Conservation (phyloP, 2,797 vertebrate genomes). For the Protosalanx chinensis region DNA sequence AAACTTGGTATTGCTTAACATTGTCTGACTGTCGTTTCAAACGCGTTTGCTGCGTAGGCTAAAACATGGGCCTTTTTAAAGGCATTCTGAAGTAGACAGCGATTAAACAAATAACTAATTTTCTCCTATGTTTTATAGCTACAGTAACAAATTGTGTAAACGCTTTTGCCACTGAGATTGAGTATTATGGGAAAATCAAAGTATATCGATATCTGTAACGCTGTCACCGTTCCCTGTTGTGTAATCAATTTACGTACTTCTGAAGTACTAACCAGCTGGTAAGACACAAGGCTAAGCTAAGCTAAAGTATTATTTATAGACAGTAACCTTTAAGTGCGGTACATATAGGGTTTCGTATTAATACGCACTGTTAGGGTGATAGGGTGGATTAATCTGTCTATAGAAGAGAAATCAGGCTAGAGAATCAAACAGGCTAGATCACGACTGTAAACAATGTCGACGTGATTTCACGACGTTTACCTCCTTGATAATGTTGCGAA, state of each 20-base stretch:
- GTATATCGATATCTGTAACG: not conserved
- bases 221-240: not conserved
- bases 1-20: not conserved
- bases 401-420: too few relatives aligned
- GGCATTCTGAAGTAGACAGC: not conserved
- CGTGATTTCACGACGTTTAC: constrained; percentile 53
- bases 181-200: not conserved
- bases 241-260: too few relatives aligned
- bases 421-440: not conserved
- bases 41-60: not conserved
- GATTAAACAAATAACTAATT: not conserved
- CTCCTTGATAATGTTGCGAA: constrained; percentile 74
- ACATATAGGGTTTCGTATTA: not conserved
- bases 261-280: constrained; percentile 1
- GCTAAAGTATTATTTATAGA: not conserved
- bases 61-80: not conserved
- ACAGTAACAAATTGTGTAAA: not conserved
- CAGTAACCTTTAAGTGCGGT: not conserved
- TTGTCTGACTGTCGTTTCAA: not conserved
- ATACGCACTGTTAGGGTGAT: not conserved
- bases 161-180: not conserved
- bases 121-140: not conserved
- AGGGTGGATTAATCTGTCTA: too few relatives aligned
- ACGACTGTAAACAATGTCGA: not conserved
- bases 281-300: constrained; percentile 5